Evolutionary conservation across 2,888 invertebrate species (phyloP).

Genomic region (Apodemia duryi): DNA sequence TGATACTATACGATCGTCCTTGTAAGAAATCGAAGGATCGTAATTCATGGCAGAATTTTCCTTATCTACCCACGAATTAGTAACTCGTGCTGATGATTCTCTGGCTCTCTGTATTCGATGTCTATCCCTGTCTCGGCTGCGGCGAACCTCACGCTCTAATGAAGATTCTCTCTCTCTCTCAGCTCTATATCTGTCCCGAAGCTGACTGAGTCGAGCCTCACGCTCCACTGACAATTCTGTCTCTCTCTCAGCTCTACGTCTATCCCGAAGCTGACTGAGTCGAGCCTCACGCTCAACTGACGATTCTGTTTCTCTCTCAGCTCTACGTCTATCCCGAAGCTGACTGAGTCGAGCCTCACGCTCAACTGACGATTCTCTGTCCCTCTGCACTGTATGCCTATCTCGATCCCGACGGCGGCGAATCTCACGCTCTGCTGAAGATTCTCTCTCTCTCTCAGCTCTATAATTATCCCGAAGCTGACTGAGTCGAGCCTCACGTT

Average conservation of each 20-base stretch:
- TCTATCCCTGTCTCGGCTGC: slow-evolving; percentile 24
- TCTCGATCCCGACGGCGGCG: slow-evolving; percentile 25
- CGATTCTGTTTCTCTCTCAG: slow-evolving; percentile 21
- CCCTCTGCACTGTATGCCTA: slow-evolving; percentile 25
- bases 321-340: slow-evolving; percentile 24
- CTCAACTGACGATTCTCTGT: slow-evolving; percentile 24
- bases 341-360: slow-evolving; percentile 25
- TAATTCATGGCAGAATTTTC: slow-evolving; percentile 32
- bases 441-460: slow-evolving; percentile 23
- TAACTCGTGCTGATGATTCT: slow-evolving; percentile 27
- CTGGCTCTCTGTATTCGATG: slow-evolving; percentile 30
- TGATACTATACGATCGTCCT: slow-evolving; percentile 33
- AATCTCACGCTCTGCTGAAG: slow-evolving; percentile 26
- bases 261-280: slow-evolving; percentile 25
- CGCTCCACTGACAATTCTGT: too few species aligned
- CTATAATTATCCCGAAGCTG: slow-evolving; percentile 17
- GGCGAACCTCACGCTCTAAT: slow-evolving; percentile 23
- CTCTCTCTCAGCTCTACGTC: too few species aligned
- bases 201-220: too few species aligned
- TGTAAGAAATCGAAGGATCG: slow-evolving; percentile 33
- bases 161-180: slow-evolving; percentile 26
- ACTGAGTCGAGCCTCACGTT: slow-evolving; percentile 30
- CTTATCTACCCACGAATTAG: slow-evolving; percentile 29
- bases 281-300: slow-evolving; percentile 29
- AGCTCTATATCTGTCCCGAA: slow-evolving; percentile 27